Evolutionary conservation across 2,113 vertebrate species (phyloP).

Genomic region (Nannospalax galili): DNA sequence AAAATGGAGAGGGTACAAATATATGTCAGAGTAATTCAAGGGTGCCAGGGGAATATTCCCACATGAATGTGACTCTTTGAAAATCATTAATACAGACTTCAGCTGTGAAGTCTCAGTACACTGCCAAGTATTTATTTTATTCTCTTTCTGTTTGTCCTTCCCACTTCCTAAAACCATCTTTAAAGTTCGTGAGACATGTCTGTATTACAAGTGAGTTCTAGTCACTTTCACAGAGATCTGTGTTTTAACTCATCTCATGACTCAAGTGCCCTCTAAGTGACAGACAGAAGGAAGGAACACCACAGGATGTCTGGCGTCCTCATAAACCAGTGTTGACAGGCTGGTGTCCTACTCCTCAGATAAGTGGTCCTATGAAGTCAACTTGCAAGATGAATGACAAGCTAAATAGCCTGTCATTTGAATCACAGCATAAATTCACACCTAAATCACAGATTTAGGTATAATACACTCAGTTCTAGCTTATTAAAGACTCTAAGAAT

Average conservation of each 20-base stretch:
- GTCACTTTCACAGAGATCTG: neutral
- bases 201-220: neutral
- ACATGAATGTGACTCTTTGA: neutral
- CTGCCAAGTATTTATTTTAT: neutral
- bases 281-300: neutral
- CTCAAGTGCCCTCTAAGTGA: neutral
- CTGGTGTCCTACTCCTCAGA: neutral
- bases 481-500: neutral
- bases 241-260: neutral
- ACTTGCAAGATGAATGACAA: neutral
- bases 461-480: neutral
- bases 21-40: neutral
- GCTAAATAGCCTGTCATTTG: neutral
- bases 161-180: neutral
- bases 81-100: neutral
- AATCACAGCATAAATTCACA: neutral
- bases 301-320: neutral
- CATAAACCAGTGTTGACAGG: neutral
- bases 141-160: neutral
- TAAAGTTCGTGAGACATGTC: neutral
- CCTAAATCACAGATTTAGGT: neutral
- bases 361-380: conserved; percentile 27
- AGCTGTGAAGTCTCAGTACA: neutral
- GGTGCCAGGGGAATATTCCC: neutral
- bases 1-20: neutral